Conservation (phyloP, 2,797 vertebrate species). For the Spatula versicolor region DNA sequence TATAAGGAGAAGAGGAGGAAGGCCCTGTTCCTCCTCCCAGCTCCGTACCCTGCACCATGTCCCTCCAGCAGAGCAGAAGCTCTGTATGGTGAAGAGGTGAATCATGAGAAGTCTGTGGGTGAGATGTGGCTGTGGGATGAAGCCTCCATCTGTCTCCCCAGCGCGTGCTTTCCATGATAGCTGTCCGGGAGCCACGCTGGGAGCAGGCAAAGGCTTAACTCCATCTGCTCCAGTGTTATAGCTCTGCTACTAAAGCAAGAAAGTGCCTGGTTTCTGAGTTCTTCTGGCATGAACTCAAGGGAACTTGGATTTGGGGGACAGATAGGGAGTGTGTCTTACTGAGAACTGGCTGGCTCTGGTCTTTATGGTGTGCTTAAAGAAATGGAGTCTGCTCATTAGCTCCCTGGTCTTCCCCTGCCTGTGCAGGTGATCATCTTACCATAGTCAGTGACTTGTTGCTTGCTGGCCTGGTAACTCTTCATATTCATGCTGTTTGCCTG, state of each 20-base stretch:
- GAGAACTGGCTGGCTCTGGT: neutral
- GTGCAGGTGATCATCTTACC: neutral
- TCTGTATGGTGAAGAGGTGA: slow-evolving; percentile 34
- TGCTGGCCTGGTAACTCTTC: neutral
- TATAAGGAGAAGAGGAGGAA: neutral
- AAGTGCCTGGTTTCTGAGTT: neutral
- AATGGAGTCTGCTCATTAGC: neutral
- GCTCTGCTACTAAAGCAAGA: neutral
- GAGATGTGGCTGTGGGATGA: slow-evolving; percentile 45
- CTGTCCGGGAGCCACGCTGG: slow-evolving; percentile 4
- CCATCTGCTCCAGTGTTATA: neutral
- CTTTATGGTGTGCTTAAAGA: neutral
- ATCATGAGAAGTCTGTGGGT: slow-evolving; percentile 40
- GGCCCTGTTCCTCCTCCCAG: neutral
- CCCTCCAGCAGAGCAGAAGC: neutral
- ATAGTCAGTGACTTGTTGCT: neutral
- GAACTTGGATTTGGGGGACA: neutral
- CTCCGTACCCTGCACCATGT: neutral
- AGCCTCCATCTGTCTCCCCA: slow-evolving; percentile 43
- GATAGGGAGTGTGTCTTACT: neutral
- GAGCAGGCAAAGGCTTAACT: slow-evolving; percentile 11
- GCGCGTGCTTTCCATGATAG: neutral
- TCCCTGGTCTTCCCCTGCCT: too few species aligned
- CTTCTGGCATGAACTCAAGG: neutral
- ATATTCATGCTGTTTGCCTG: neutral